Evolutionary conservation across 2,888 invertebrate genomes (phyloP).

Genomic region (Anticlea derivata): DNA sequence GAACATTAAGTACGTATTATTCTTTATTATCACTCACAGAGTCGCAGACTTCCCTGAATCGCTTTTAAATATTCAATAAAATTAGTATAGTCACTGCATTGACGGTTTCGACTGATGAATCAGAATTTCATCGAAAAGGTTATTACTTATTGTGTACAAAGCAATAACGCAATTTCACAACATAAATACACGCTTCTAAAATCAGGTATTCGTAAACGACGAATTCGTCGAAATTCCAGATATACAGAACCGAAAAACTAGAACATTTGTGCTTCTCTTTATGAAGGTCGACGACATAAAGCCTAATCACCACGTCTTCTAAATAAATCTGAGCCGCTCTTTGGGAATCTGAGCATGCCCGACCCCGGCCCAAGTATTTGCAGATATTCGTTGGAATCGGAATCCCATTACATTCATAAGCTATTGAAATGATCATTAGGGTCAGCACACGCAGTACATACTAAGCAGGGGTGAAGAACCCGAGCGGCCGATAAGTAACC

Average conservation of each 20-base stretch:
- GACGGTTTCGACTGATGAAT: constrained; percentile 29
- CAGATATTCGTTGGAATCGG: constrained; percentile 35
- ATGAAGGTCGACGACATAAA: constrained; percentile 33
- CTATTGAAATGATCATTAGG: constrained; percentile 46
- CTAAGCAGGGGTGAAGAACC: constrained; percentile 68
- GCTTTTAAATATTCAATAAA: constrained; percentile 32
- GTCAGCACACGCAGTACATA: constrained; percentile 40
- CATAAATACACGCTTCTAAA: constrained; percentile 5
- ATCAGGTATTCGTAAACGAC: too few species aligned
- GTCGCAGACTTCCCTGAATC: constrained; percentile 29
- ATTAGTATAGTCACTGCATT: constrained; percentile 27
- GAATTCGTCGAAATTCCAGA: too few species aligned
- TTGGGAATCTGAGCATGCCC: constrained; percentile 32
- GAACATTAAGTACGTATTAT: constrained; percentile 26
- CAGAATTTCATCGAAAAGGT: constrained; percentile 30
- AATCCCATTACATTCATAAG: constrained; percentile 38
- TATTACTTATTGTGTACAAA: constrained; percentile 9
- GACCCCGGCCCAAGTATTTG: constrained; percentile 28
- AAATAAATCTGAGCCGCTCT: constrained; percentile 34
- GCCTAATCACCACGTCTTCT: constrained; percentile 33
- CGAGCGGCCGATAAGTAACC: constrained; percentile 62
- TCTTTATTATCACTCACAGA: constrained; percentile 28
- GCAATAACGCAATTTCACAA: constrained; percentile 1
- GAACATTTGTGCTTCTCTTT: constrained; percentile 21
- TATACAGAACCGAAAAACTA: not conserved